These are phyloP conservation scores for Limnephilus rhombicus DNA, from an alignment of 2,888 invertebrate species.

Conservation along the genomic window DNA sequence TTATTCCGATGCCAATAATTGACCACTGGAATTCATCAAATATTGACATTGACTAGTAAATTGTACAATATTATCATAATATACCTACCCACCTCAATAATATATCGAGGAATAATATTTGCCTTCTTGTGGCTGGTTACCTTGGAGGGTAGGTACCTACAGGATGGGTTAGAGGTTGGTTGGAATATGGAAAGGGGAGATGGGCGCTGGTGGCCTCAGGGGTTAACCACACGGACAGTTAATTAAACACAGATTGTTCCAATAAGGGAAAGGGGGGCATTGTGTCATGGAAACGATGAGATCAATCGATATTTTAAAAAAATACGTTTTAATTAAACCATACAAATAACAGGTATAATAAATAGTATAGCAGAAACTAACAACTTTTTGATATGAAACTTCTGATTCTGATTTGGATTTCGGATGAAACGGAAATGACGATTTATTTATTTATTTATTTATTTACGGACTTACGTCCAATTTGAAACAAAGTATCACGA, in stretches of 20 bases:
- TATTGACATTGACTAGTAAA: background rate
- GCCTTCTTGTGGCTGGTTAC: background rate
- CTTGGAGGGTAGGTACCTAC: background rate
- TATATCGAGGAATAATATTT: background rate
- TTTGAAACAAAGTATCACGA: too few species aligned
- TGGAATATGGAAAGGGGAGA: background rate
- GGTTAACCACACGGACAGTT: slow-evolving; percentile 36
- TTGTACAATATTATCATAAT: background rate
- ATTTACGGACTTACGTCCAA: too few species aligned
- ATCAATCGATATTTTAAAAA: background rate
- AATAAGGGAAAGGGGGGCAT: slow-evolving; percentile 15
- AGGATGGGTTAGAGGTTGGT: background rate
- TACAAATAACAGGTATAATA: too few species aligned
- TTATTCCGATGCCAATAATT: background rate
- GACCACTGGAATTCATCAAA: slow-evolving; percentile 1
- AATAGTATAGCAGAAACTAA: too few species aligned
- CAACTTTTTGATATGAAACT: too few species aligned
- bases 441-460: too few species aligned
- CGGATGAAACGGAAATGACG: too few species aligned
- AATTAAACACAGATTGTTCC: slow-evolving; percentile 45
- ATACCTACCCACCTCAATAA: background rate
- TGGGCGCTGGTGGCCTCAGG: slow-evolving; percentile 6
- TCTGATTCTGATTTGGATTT: too few species aligned
- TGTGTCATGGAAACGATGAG: background rate
- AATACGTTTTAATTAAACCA: background rate